Conservation (phyloP, 2,113 vertebrate species). For the Ictalurus punctatus region DNA sequence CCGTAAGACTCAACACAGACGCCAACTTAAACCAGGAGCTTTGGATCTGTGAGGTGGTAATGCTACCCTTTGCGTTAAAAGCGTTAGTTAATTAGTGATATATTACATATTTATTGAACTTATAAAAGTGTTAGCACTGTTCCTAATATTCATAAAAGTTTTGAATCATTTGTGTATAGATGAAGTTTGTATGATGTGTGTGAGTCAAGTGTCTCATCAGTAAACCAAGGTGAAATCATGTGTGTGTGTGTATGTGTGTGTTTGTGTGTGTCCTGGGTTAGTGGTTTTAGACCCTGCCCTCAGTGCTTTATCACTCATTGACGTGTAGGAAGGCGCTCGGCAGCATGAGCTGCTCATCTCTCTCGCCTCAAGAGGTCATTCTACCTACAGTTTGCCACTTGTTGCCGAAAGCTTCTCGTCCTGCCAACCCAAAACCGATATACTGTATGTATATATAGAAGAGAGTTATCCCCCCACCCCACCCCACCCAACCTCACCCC, state of each 20-base stretch:
- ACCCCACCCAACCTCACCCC: not conserved
- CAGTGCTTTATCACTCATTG: slow-evolving; percentile 67
- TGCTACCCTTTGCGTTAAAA: not conserved
- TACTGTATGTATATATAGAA: slow-evolving; percentile 20
- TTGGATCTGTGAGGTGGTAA: not conserved
- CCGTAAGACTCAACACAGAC: not conserved
- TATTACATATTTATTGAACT: not conserved
- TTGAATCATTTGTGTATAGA: not conserved
- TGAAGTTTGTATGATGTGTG: not conserved
- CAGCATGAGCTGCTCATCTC: slow-evolving; percentile 71
- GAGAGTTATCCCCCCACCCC: not conserved
- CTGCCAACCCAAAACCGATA: slow-evolving; percentile 50
- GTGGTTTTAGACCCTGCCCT: slow-evolving; percentile 67
- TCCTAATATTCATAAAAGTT: not conserved
- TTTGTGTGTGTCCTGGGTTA: slow-evolving; percentile 30
- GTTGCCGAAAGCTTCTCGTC: slow-evolving; percentile 70
- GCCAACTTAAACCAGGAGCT: not conserved
- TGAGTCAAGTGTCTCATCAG: not conserved
- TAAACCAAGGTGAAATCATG: not conserved
- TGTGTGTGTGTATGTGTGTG: no score
- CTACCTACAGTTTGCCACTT: slow-evolving; percentile 73
- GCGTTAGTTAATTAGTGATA: not conserved
- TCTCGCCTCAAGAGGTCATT: slow-evolving; percentile 69
- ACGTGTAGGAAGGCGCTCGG: slow-evolving; percentile 71
- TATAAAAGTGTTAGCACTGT: not conserved